phyloP scores from a whole-genome alignment of 2,113 vertebrate species.

The Lethenteron camtschaticum region DNA sequence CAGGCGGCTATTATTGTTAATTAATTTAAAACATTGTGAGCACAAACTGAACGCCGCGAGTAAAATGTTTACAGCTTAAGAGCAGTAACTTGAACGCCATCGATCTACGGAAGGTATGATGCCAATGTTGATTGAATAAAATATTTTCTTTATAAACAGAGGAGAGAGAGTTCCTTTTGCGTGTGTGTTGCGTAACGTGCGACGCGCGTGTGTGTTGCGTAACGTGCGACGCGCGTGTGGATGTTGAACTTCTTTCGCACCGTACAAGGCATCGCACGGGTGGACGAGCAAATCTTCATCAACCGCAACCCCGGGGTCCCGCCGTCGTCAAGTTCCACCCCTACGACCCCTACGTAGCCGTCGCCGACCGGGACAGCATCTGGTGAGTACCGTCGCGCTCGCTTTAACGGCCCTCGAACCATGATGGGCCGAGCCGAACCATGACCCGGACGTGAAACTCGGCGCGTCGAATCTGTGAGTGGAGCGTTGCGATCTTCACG shows the following conservation, averaged over 20 bases:
- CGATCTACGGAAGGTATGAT: too few species aligned
- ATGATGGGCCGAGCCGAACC: too few species aligned
- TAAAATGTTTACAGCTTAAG: too few species aligned
- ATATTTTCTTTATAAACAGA: neutral
- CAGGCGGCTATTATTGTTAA: too few species aligned
- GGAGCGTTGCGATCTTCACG: too few species aligned
- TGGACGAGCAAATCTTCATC: conserved; percentile 97
- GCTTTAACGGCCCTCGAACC: too few species aligned
- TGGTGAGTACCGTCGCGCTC: conserved; percentile 25
- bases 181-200: neutral
- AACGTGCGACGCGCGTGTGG: neutral
- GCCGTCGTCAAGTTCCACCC: conserved; percentile 94
- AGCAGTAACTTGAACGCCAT: too few species aligned
- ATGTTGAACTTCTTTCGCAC: neutral
- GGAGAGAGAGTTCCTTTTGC: neutral
- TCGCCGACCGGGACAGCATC: conserved; percentile 94
- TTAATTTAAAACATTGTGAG: too few species aligned
- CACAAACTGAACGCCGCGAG: too few species aligned
- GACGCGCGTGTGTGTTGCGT: neutral
- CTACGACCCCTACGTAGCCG: conserved; percentile 74
- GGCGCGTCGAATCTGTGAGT: too few species aligned
- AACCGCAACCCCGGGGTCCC: conserved; percentile 78
- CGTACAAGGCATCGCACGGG: conserved; percentile 41
- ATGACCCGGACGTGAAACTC: too few species aligned
- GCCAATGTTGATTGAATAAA: too few species aligned